Percentiles rank a stretch among this genome's conserved stretches.
Evolutionary conservation across 2,113 vertebrate genomes (phyloP).

Genomic region (Callionymus lyra): DNA sequence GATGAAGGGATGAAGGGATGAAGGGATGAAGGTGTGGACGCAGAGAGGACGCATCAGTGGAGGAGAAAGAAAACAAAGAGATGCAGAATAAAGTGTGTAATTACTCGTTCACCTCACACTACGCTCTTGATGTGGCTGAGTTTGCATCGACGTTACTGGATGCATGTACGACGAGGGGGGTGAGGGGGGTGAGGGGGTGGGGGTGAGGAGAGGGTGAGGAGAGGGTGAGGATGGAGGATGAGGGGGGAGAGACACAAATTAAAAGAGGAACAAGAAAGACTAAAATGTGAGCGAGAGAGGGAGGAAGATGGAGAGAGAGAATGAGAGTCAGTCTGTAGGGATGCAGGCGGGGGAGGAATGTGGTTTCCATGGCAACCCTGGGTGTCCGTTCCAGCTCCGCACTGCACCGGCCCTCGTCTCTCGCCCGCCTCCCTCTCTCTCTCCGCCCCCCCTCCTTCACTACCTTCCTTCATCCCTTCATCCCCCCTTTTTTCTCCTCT

Average conservation of each 20-base stretch:
- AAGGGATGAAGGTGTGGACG: conserved; percentile 42
- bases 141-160: conserved; percentile 29
- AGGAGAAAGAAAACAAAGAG: conserved; percentile 36
- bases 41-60: conserved; percentile 32
- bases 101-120: conserved; percentile 45
- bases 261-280: conserved; percentile 49
- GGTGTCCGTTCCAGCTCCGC: conserved; percentile 74
- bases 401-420: conserved; percentile 70
- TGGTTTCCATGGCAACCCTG: conserved; percentile 76
- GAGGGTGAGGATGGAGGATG: conserved; percentile 1
- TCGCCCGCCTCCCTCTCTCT: conserved; percentile 36
- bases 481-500: conserved; percentile 29
- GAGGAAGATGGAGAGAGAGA: conserved; percentile 38
- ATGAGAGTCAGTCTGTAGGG: conserved; percentile 66
- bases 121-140: conserved; percentile 46
- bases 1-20: too few species aligned
- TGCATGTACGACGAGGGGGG: conserved; percentile 7
- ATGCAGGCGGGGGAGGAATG: conserved; percentile 77
- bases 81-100: conserved; percentile 49
- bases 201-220: neutral
- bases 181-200: conserved; percentile 2
- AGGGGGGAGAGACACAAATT: conserved; percentile 25
- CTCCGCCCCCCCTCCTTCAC: conserved; percentile 15
- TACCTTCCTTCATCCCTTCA: conserved; percentile 23
- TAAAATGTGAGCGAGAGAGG: conserved; percentile 48